Percentiles rank a stretch among this genome's conserved stretches.
Evolutionary conservation across 1,140 invertebrate species (phyloP).

Genomic region (Drosophila kohkoa): DNA sequence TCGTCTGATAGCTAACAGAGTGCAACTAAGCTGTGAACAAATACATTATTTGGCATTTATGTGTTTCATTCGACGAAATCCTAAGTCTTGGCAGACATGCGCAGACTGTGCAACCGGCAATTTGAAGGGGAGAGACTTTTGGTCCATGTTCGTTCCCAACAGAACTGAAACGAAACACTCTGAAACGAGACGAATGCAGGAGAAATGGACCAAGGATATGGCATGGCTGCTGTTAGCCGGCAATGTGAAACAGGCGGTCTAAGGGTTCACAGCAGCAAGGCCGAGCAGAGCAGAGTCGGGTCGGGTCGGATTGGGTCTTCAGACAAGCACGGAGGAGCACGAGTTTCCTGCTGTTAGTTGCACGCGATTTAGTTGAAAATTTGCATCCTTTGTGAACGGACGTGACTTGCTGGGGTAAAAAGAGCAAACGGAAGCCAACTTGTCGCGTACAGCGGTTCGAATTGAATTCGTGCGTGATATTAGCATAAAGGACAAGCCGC

Average conservation of each 20-base stretch:
- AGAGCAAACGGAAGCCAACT: constrained; percentile 46
- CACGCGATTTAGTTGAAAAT: constrained; percentile 70
- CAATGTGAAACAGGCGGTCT: constrained; percentile 42
- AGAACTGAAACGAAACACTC: not conserved
- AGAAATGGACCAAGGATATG: constrained; percentile 9
- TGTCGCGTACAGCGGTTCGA: constrained; percentile 41
- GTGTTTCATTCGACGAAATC: not conserved
- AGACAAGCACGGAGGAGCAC: constrained; percentile 17
- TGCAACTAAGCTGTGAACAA: constrained; percentile 52
- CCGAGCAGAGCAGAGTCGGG: not conserved
- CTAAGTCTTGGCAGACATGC: constrained; percentile 53
- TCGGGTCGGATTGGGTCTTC: not conserved
- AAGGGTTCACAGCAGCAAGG: not conserved
- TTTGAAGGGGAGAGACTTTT: constrained; percentile 17
- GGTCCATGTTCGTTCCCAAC: constrained; percentile 13
- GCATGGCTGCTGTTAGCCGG: constrained; percentile 1
- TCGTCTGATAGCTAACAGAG: constrained; percentile 34
- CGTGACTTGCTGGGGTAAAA: constrained; percentile 54
- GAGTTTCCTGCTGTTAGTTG: constrained; percentile 48
- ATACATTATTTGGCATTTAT: constrained; percentile 54
- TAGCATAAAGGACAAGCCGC: not conserved
- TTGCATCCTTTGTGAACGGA: constrained; percentile 73
- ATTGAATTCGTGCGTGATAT: constrained; percentile 37
- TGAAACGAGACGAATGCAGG: constrained; percentile 17
- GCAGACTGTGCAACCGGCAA: constrained; percentile 47